Percentiles rank a stretch among this genome's conserved stretches.
Evolutionary conservation across 1,140 invertebrate species (phyloP).

Genomic region (Pseudomyrmex flavicornis): DNA sequence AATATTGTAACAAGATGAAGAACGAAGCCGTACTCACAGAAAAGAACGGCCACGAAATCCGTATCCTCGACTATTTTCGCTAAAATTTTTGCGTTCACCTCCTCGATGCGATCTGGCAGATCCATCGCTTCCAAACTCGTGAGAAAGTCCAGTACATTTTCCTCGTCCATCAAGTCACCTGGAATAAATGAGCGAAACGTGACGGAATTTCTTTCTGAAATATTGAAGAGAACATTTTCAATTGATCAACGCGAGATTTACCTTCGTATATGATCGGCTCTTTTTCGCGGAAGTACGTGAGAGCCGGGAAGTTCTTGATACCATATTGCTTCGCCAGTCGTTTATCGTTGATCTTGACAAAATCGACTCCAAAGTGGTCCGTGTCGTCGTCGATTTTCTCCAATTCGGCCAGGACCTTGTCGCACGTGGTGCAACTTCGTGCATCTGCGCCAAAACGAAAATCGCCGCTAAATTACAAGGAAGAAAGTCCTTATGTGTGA

Average conservation of each 20-base stretch:
- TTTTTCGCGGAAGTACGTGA: conserved; percentile 97
- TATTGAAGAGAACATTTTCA: conserved; percentile 34
- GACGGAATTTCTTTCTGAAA: background rate
- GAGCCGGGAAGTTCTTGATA: conserved; percentile 96
- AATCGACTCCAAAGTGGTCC: conserved; percentile 96
- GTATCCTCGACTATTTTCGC: conserved; percentile 96
- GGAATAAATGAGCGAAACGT: conserved; percentile 46
- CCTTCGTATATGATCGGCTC: conserved; percentile 97
- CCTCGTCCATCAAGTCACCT: conserved; percentile 98
- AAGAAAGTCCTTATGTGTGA: background rate
- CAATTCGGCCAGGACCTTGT: conserved; percentile 95
- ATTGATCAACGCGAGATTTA: conserved; percentile 73
- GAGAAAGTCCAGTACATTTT: conserved; percentile 95
- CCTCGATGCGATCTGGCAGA: conserved; percentile 97
- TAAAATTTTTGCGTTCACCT: conserved; percentile 96
- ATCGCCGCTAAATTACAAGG: background rate
- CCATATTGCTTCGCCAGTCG: conserved; percentile 97
- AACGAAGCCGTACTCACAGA: conserved; percentile 91
- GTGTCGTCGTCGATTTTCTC: conserved; percentile 98
- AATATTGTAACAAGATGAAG: too few relatives aligned
- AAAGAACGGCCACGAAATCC: conserved; percentile 96
- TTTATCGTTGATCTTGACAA: conserved; percentile 98
- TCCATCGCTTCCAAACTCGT: conserved; percentile 97
- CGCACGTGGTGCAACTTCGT: conserved; percentile 95
- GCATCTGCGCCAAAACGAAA: conserved; percentile 88